phyloP scores from a whole-genome alignment of 1,140 invertebrate genomes.

The Coptotermes formosanus region DNA sequence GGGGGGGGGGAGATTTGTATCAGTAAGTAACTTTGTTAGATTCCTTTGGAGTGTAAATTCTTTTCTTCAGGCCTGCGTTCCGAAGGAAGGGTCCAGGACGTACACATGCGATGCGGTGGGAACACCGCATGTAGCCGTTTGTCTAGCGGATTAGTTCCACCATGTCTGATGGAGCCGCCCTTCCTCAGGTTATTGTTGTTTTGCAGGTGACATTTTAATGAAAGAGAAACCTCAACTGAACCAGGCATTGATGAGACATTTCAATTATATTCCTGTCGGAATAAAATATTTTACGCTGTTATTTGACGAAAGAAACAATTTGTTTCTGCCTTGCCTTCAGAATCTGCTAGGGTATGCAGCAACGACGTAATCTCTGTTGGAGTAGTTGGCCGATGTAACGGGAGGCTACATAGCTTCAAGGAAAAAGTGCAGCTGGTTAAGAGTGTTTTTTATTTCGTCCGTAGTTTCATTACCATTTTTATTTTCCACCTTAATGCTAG shows the following conservation, averaged over 20 bases:
- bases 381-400: too few species aligned
- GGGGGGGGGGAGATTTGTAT: not conserved
- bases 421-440: too few species aligned
- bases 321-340: too few species aligned
- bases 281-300: not conserved
- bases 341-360: too few species aligned
- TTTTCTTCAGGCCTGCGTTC: not conserved
- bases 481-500: too few species aligned
- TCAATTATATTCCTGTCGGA: not conserved
- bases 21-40: not conserved
- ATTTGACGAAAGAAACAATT: too few species aligned
- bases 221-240: not conserved
- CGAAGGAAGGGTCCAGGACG: not conserved
- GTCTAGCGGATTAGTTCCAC: not conserved
- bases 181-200: not conserved
- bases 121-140: not conserved
- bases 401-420: too few species aligned
- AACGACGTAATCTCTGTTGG: too few species aligned
- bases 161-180: not conserved
- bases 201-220: not conserved
- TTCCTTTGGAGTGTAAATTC: not conserved
- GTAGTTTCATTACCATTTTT: too few species aligned
- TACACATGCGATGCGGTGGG: not conserved
- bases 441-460: too few species aligned
- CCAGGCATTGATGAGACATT: not conserved